Base-by-base conservation (phyloP, 2,888 invertebrate species). In the Nomada flava region DNA sequence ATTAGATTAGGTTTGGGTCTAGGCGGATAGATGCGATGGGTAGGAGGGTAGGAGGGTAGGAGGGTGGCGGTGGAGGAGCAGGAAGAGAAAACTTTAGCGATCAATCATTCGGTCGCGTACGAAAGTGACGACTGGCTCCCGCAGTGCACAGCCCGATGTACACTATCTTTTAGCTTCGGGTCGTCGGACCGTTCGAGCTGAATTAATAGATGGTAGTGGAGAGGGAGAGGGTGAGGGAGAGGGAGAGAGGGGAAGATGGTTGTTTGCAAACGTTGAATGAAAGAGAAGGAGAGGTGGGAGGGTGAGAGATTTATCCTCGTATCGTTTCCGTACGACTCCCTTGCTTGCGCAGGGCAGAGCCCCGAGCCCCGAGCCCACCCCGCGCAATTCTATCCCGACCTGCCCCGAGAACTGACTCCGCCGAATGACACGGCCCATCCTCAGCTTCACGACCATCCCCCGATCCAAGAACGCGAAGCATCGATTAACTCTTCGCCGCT, bases 121-220 rank as follows among this genome's bases (percentile, higher is more conserved):
- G 57, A 73, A 67, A 78, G 78, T 84, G 79, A 75, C 72, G 79
- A 76, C 72, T 82, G 59, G 82, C 57, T 47, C 57, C 63, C 73
- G 74, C 74, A 70, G 68, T 79, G 71, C 76, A 78, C 78, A 79
- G 42, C 76, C 64, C 76, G 29, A 29, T 78, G 68, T 82, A 84
- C 26, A 26, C 26, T 85, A 85, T 84, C 79, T 85, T 84, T 82
- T 84, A 84, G 84, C 76, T 82, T 84, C 79, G 82, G 84, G 74
- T 82, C 76, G 63, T 71, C 42, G 42, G 53, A 11, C 59, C 63
- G 68, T 81, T 76, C 65, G 69, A 36, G 36, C 74, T 77, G 69
- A 42, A 81, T 69, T 26, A 29, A 23, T 23, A 23, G 13, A 47
- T 53, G 70, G 62, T 20, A 4, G 76, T 80, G 69, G 20, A 62